Evolutionary conservation across 2,888 invertebrate species (phyloP).

Genomic region (Apodemia duryi): DNA sequence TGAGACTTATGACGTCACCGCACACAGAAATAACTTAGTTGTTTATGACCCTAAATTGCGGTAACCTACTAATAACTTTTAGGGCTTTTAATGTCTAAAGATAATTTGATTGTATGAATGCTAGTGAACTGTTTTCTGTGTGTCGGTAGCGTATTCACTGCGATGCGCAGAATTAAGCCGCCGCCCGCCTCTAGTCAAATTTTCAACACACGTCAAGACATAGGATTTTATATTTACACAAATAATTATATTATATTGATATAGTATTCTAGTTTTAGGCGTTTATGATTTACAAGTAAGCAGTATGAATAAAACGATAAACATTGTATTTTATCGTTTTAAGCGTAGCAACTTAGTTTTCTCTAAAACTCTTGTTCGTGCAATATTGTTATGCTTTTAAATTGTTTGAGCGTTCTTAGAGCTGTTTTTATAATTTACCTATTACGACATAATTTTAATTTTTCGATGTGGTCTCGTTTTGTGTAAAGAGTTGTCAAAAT

Average conservation of each 20-base stretch:
- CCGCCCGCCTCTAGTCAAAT: conserved; percentile 78
- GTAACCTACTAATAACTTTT: conserved; percentile 15
- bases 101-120: conserved; percentile 17
- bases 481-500: conserved; percentile 41
- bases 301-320: conserved; percentile 49
- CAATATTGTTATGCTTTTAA: conserved; percentile 75
- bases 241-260: conserved; percentile 78
- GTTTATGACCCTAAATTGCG: conserved; percentile 11
- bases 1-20: conserved; percentile 22
- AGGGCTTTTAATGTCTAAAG: conserved; percentile 21
- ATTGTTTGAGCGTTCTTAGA: conserved; percentile 61
- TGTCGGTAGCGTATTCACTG: conserved; percentile 28
- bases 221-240: conserved; percentile 81
- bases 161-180: conserved; percentile 39
- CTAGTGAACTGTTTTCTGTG: conserved; percentile 28
- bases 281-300: conserved; percentile 71
- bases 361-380: conserved; percentile 58
- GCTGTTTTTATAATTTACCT: conserved; percentile 42
- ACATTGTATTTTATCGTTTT: conserved; percentile 33
- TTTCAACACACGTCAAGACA: conserved; percentile 73
- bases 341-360: conserved; percentile 54
- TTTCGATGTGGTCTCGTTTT: conserved; percentile 54
- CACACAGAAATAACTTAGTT: conserved; percentile 27
- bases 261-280: conserved; percentile 79
- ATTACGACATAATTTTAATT: conserved; percentile 46